Evolutionary conservation across 2,113 vertebrate genomes (phyloP).

Genomic region (Todiramphus chloris): DNA sequence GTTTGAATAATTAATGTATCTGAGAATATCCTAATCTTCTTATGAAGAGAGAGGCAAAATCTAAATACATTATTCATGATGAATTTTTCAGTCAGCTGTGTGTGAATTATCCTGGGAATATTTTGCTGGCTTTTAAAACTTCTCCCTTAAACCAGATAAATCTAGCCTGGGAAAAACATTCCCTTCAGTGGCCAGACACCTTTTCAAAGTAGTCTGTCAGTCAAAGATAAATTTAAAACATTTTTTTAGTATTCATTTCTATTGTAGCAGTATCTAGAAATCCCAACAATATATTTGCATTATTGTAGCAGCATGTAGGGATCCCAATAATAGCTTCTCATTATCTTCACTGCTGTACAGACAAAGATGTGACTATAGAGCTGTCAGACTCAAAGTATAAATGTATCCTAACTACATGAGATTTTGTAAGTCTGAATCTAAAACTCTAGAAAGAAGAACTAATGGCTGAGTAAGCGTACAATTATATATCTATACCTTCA

Average conservation of each 20-base stretch:
- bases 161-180: constrained; percentile 34
- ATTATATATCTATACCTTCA: not conserved
- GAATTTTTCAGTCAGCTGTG: constrained; percentile 63
- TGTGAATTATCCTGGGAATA: constrained; percentile 59
- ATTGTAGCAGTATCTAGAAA: not conserved
- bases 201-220: constrained; percentile 24
- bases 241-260: not conserved
- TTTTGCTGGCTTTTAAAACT: constrained; percentile 35
- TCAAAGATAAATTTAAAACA: not conserved
- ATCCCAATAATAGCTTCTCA: not conserved
- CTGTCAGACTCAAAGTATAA: not conserved
- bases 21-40: constrained; percentile 62
- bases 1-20: constrained; percentile 63
- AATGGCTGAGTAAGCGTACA: not conserved
- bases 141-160: constrained; percentile 39
- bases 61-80: constrained; percentile 56
- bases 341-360: not conserved
- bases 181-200: not conserved
- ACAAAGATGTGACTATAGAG: not conserved
- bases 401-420: not conserved
- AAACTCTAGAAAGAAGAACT: not conserved
- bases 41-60: constrained; percentile 54
- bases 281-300: not conserved
- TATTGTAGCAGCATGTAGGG: not conserved
- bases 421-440: not conserved